These are phyloP conservation scores for Melanotaenia maccullochi DNA, from an alignment of 2,797 vertebrate genomes.

Conservation along the genomic window DNA sequence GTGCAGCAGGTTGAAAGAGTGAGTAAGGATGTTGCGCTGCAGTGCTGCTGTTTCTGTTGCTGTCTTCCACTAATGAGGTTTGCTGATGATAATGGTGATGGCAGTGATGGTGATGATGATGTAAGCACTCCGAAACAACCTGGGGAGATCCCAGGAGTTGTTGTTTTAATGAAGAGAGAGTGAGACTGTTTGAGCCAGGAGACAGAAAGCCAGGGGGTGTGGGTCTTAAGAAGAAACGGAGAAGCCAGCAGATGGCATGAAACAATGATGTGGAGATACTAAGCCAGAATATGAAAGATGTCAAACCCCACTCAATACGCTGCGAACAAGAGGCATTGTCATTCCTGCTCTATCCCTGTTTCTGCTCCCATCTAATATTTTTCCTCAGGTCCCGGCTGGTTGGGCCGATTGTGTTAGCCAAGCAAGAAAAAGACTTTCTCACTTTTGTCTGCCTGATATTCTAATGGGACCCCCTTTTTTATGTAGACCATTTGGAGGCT, in stretches of 20 bases:
- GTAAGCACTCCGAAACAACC: constrained; percentile 80
- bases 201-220: constrained; percentile 23
- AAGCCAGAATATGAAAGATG: constrained; percentile 64
- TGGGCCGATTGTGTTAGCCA: constrained; percentile 62
- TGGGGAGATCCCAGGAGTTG: constrained; percentile 71
- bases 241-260: constrained; percentile 47
- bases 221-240: constrained; percentile 28
- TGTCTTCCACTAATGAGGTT: constrained; percentile 65
- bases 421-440: constrained; percentile 61
- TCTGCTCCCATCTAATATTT: constrained; percentile 55
- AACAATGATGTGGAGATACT: constrained; percentile 49
- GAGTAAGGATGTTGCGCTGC: constrained; percentile 36
- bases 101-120: constrained; percentile 69
- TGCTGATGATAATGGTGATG: constrained; percentile 57
- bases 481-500: constrained; percentile 55
- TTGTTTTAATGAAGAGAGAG: constrained; percentile 65
- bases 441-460: constrained; percentile 49
- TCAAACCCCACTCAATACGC: constrained; percentile 47
- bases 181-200: constrained; percentile 15
- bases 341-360: constrained; percentile 64
- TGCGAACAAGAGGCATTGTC: constrained; percentile 66
- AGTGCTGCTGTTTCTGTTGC: constrained; percentile 48
- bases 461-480: constrained; percentile 61
- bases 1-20: constrained; percentile 44
- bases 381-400: constrained; percentile 67